Base-by-base conservation (phyloP, 1,140 invertebrate genomes). In the Drosophila paulistorum region DNA sequence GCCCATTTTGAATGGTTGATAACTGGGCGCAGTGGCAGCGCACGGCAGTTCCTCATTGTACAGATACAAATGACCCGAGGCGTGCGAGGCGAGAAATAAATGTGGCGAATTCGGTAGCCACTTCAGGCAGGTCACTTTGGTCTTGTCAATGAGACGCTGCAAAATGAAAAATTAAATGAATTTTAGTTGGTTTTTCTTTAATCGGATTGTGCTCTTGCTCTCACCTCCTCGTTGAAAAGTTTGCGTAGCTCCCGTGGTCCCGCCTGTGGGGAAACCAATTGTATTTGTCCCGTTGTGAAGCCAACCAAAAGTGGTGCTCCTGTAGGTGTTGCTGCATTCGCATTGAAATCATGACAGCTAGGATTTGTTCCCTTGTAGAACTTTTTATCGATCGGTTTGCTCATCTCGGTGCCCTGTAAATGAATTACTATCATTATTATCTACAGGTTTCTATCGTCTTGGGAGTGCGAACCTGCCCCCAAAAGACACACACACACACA, bases 311-410 rank as follows among this genome's bases (percentile, higher is more conserved):
- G 94, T 45, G 95, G 96, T 55, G 98, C 96, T 92, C 95, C 96
- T 59, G 98, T 97, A 55, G 94, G 93, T 57, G 95, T 96, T 61
- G 97, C 96, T 65, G 96, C 96, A 66, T 95, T 94, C 70, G 95
- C 94, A 94, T 99, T 99, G 92, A 99, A 99, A 94, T 99, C 98
- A 93, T 99, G 99, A 93, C 98, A 99, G 26, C 98, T 99, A 60
- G 98, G 98, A 94, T 98, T 99, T 74, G 98, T 99, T 86, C 98
- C 98, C 94, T 99, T 99, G 93, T 99, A 99, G 82, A 98, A 95
- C 92, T 99, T 96, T 92, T 99, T 99, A 92, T 99, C 98, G 72
- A 99, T 95, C 51, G 98, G 98, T 93, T 98, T 98, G 72, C 96
- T 97, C 91, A 99, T 94, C 94, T 99, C 98, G 80, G 97, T 96